Evolutionary conservation across 2,113 vertebrate genomes (phyloP).

Genomic region (Alethe castanea): DNA sequence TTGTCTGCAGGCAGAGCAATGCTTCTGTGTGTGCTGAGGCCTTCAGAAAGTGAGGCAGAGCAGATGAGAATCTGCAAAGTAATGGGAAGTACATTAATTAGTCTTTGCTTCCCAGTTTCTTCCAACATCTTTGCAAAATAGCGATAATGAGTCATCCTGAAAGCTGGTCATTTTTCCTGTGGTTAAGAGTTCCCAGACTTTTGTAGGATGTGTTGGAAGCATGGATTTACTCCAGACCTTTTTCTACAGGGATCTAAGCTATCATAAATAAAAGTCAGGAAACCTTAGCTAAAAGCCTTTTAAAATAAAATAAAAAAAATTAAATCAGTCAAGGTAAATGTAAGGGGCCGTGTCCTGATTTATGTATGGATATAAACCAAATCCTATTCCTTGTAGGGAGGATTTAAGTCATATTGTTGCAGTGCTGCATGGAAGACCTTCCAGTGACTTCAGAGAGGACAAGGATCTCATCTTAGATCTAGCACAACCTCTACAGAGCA

Average conservation of each 20-base stretch:
- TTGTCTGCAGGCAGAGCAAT: neutral
- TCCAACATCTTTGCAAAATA: neutral
- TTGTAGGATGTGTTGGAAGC: neutral
- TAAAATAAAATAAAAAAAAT: neutral
- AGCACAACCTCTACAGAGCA: neutral
- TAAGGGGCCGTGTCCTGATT: neutral
- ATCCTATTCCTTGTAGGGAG: neutral
- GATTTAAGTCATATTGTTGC: neutral
- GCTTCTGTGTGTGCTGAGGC: neutral
- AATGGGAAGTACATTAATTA: neutral
- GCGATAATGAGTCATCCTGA: neutral
- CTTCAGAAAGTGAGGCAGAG: neutral
- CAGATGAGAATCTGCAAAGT: neutral
- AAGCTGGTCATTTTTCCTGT: slow-evolving; percentile 31
- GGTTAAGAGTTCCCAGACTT: slow-evolving; percentile 20
- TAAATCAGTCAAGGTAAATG: neutral
- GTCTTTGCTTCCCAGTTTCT: neutral
- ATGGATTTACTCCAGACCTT: neutral
- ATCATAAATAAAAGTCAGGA: neutral
- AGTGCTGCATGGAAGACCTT: neutral
- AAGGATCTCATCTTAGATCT: neutral
- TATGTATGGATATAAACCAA: neutral
- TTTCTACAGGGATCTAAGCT: neutral
- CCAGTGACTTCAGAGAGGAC: neutral
- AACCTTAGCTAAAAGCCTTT: neutral